Evolutionary conservation across 2,888 invertebrate genomes (phyloP).

Genomic region (Ecliptopera silaceata): DNA sequence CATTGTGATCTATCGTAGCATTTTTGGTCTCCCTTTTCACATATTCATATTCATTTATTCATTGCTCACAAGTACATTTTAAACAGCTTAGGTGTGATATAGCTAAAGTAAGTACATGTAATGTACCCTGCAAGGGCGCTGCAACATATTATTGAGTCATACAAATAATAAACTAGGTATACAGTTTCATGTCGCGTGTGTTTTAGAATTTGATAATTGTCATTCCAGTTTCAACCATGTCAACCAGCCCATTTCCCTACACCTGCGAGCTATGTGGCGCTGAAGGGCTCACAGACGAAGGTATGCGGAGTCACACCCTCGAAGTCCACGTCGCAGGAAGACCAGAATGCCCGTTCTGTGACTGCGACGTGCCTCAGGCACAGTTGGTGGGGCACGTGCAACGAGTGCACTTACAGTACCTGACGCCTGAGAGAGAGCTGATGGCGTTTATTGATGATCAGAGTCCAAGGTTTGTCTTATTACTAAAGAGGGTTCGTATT

Average conservation of each 20-base stretch:
- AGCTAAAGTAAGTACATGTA: no score
- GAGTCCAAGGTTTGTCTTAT: slow-evolving; percentile 71
- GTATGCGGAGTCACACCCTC: slow-evolving; percentile 90
- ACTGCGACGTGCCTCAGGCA: slow-evolving; percentile 87
- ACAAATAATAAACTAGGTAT: no score
- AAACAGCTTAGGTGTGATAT: no score
- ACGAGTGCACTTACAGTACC: slow-evolving; percentile 91
- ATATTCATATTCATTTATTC: no score
- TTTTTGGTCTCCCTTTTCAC: no score
- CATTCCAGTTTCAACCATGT: slow-evolving; percentile 54
- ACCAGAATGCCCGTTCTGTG: slow-evolving; percentile 92
- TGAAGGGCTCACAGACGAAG: slow-evolving; percentile 90
- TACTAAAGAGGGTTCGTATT: no score
- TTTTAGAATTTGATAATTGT: no score
- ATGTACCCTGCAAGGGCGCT: no score
- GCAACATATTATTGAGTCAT: no score
- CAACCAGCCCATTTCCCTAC: slow-evolving; percentile 75
- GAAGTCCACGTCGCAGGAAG: slow-evolving; percentile 90
- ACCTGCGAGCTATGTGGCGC: slow-evolving; percentile 94
- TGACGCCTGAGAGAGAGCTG: slow-evolving; percentile 90
- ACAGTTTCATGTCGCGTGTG: no score
- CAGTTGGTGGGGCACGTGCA: slow-evolving; percentile 92
- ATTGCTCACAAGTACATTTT: no score
- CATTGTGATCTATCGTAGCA: no score
- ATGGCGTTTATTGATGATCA: slow-evolving; percentile 91